Evolutionary conservation across 2,797 vertebrate species (phyloP), one percentile per base, ranked within the genome.

Genomic region (Eleutherodactylus coqui): DNA sequence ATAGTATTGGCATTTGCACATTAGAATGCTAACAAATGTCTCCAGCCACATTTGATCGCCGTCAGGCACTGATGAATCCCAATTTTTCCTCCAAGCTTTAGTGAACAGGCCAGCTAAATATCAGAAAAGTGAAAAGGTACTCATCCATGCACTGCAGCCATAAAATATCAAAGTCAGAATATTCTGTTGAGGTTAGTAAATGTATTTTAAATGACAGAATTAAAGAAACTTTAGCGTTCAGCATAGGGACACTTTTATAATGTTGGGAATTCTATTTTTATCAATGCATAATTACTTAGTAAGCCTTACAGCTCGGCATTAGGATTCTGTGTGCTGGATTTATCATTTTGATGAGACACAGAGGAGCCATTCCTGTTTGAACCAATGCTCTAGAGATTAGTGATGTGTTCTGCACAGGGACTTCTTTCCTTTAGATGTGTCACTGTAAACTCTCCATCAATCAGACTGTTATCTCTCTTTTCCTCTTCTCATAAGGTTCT

Each of bases 371-470:
- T 64, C 14, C n/a, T 86, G 60, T 78, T 82, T 82, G 36, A 77
- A 58, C 67, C 51, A 78, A 83, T 77, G 58, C 72, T 82, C 72
- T 70, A 36, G 72, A 86, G 85, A 86, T 78, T 82, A 70, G 72
- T 55, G 72, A 70, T 82, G 47, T 70, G 60, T 75, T 80, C 72
- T 67, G 64, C 45, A 27, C 24, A 27, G 73, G 45, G 45, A 77
- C 62, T 70, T 34, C 47, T 79, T 87, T 27, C n/a, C 62, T 75
- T 84, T 38, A 75, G 67, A 84, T 84, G 43, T 75, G 76, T 60
- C 76, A 75, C 41, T 84, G 76, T 84, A 84, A 84, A 87, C 82
- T 47, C 84, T 84, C 84, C 55, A 84, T 80, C 86, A 81, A 72
- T 75, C 70, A 79, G 75, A 43, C 81, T 70, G 67, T 79, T 84